A percentile compares a stretch with the other conserved stretches of the same genome.
phyloP scores from a whole-genome alignment of 2,113 vertebrate genomes.

The Podiceps cristatus region DNA sequence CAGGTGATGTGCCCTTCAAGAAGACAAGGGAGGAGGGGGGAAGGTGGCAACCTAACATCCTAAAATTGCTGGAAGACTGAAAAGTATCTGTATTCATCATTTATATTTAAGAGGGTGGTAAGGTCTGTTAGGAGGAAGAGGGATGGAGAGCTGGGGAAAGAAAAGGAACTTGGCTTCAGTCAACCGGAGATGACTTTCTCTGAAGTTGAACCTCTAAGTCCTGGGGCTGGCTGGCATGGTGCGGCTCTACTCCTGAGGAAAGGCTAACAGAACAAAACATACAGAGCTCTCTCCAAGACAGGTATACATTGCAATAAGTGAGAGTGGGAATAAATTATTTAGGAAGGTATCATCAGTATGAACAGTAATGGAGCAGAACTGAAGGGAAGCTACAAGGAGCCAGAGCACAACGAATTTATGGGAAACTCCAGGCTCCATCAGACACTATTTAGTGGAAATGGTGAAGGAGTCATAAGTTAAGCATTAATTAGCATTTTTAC shows the following conservation, averaged over 20 bases:
- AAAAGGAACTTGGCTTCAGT: neutral
- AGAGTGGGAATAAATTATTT: neutral
- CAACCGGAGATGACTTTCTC: neutral
- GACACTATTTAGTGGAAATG: neutral
- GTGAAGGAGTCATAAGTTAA: neutral
- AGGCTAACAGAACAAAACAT: neutral
- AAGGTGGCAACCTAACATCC: neutral
- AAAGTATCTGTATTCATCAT: neutral
- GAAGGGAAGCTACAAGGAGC: neutral
- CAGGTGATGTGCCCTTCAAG: fast-evolving
- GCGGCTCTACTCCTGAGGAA: fast-evolving
- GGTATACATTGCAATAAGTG: neutral
- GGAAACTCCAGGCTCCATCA: neutral
- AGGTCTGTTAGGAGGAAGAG: neutral
- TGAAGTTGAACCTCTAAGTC: neutral
- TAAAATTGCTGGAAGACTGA: neutral
- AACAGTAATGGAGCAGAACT: neutral
- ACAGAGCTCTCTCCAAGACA: neutral
- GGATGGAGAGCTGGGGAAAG: neutral
- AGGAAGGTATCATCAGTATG: neutral
- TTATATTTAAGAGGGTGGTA: neutral
- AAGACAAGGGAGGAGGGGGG: neutral
- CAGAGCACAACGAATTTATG: neutral
- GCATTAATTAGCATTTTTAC: neutral
- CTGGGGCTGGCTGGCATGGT: neutral